Conservation (phyloP, 2,888 invertebrate species). For the Ophonus ardosiacus region DNA sequence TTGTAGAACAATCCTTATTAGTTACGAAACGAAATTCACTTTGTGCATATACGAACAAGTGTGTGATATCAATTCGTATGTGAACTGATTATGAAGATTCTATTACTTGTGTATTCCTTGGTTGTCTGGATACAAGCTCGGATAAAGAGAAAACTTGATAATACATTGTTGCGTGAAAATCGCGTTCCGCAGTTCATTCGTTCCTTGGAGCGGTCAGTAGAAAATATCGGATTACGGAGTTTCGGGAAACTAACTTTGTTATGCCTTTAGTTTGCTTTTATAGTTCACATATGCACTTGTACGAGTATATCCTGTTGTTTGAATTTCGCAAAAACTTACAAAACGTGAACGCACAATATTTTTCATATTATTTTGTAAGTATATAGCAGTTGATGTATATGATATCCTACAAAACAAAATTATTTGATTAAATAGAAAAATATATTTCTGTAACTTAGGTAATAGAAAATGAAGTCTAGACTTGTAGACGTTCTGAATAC, state of each 20-base stretch:
- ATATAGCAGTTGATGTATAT: no score
- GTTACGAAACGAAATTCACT: no score
- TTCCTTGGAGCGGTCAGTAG: constrained; percentile 41
- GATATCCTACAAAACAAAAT: no score
- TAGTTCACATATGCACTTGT: background rate
- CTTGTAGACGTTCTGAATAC: no score
- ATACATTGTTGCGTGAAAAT: constrained; percentile 51
- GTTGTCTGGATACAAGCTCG: constrained; percentile 12
- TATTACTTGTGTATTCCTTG: constrained; percentile 49
- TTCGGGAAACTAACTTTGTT: background rate
- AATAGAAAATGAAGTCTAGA: no score
- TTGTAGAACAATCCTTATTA: no score
- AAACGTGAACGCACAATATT: no score
- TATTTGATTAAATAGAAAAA: no score
- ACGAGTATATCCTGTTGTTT: background rate
- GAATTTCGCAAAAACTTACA: no score
- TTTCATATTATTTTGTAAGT: no score
- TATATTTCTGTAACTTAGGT: no score
- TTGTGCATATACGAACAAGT: no score
- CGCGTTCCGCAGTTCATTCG: constrained; percentile 41
- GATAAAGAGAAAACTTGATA: constrained; percentile 44
- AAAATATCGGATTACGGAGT: constrained; percentile 53
- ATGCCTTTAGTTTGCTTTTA: background rate
- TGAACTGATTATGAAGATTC: constrained; percentile 5
- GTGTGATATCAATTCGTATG: background rate